These are phyloP conservation scores for Amblyopsis rosae DNA, from an alignment of 2,113 vertebrate species.

Conservation along the genomic window DNA sequence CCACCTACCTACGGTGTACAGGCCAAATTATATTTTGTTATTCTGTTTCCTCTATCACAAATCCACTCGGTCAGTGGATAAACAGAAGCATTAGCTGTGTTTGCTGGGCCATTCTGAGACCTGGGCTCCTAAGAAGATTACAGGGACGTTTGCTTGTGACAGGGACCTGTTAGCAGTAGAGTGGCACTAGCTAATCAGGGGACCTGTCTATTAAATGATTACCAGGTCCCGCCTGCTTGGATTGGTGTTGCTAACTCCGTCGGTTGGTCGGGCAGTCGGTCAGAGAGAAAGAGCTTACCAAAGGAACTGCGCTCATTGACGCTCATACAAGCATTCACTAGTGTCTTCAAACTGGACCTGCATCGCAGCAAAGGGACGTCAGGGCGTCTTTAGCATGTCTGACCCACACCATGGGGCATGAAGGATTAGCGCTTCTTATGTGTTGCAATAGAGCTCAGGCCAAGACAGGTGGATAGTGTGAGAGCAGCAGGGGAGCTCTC, in stretches of 20 bases:
- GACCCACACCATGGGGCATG: conserved; percentile 45
- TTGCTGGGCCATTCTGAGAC: conserved; percentile 53
- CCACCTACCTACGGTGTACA: conserved; percentile 4
- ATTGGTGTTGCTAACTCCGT: conserved; percentile 58
- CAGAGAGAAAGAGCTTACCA: background rate
- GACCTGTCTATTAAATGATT: conserved; percentile 66
- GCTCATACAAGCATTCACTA: background rate
- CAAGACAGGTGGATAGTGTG: conserved; percentile 55
- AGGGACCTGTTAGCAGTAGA: conserved; percentile 58
- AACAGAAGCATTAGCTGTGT: conserved; percentile 63
- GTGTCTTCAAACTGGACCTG: conserved; percentile 3
- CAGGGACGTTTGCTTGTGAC: conserved; percentile 67
- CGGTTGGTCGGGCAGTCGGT: too few species aligned
- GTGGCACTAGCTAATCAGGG: conserved; percentile 56
- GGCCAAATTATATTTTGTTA: conserved; percentile 4
- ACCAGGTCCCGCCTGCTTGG: conserved; percentile 45
- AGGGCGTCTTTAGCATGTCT: conserved; percentile 28
- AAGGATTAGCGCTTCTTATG: conserved; percentile 69
- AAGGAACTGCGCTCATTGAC: conserved; percentile 6
- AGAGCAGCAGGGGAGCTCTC: conserved; percentile 32
- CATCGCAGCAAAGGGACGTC: background rate
- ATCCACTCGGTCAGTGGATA: conserved; percentile 42
- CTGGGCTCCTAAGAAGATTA: conserved; percentile 83
- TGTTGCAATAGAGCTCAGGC: conserved; percentile 38
- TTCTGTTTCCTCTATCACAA: conserved; percentile 22